phyloP scores from a whole-genome alignment of 2,113 vertebrate species.

The Galbula dea region DNA sequence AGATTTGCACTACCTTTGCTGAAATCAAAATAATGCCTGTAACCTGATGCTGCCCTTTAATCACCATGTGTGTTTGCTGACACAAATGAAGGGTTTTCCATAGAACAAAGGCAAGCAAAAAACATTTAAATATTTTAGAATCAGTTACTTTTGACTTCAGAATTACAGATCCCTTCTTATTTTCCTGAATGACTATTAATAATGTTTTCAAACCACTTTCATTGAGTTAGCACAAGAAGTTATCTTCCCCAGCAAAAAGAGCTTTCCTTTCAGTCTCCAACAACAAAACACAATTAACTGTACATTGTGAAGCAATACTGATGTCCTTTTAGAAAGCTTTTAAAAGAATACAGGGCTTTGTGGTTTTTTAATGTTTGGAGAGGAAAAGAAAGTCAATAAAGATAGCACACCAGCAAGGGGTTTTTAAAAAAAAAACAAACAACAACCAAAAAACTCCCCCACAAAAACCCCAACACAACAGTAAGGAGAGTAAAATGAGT shows the following conservation, averaged over 20 bases:
- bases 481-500: not conserved
- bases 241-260: not conserved
- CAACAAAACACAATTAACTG: not conserved
- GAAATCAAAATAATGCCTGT: slow-evolving; percentile 1
- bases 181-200: not conserved
- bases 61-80: not conserved
- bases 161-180: not conserved
- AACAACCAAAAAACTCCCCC: not conserved
- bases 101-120: slow-evolving; percentile 22
- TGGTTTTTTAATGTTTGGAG: not conserved
- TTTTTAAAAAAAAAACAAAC: not conserved
- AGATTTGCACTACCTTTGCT: not conserved
- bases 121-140: not conserved
- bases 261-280: not conserved
- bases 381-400: not conserved
- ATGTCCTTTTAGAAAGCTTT: not conserved
- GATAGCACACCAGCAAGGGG: not conserved
- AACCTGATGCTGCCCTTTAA: slow-evolving; percentile 23
- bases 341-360: not conserved
- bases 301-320: not conserved
- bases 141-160: not conserved
- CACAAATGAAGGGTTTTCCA: not conserved
- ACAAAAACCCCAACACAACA: not conserved
- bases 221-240: not conserved
- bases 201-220: not conserved